Base-by-base conservation (phyloP, 2,888 invertebrate genomes). In the Drosophila melanocephala region DNA sequence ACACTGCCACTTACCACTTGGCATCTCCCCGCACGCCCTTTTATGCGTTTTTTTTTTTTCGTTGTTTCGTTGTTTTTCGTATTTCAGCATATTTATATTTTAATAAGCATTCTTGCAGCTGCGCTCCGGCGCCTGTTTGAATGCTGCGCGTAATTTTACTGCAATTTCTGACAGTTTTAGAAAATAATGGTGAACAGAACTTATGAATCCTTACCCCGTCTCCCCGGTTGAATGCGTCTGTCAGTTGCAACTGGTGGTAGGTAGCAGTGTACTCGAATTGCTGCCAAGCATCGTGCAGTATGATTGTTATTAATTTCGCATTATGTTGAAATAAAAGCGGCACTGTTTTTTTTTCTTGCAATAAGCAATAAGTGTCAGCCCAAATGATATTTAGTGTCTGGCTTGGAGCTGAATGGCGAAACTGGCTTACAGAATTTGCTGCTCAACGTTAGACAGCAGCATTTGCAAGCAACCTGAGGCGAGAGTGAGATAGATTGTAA, bases 111-210 rank as follows among this genome's bases (percentile, higher is more conserved):
- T 80, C 84, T 79, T 87, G 84, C 87, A 87, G 90, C 90, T 87
- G 87, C 83, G 89, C 90, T 88, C 64, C 69, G 72, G 69, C 81
- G 83, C 84, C 84, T 83, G 62, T 58, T 62, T 64, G 83, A 65
- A 71, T 85, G 72, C 71, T 75, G 75, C 71, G 75, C 72, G 81
- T 82, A 89, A 87, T 87, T 89, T 87, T 79, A 84, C 84, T 84
- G 90, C 89, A 90, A 87, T 90, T 87, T 89, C 90, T 87, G 87
- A 90, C 87, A 90, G 87, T 83, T 79, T 90, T 89, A 83, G 79
- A 74, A 90, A 90, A 89, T 90, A 89, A 84, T 90, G 72, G 81
- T 83, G 81, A 88, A 70, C 74, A 81, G 83, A 81, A 89, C 81
- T 90, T 87, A 89, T 89, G 89, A 79, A 79, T 4, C 37, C 12